A percentile compares a stretch with the other conserved stretches of the same genome.
Evolutionary conservation across 1,140 invertebrate species (phyloP).

Genomic region (Limonius californicus): DNA sequence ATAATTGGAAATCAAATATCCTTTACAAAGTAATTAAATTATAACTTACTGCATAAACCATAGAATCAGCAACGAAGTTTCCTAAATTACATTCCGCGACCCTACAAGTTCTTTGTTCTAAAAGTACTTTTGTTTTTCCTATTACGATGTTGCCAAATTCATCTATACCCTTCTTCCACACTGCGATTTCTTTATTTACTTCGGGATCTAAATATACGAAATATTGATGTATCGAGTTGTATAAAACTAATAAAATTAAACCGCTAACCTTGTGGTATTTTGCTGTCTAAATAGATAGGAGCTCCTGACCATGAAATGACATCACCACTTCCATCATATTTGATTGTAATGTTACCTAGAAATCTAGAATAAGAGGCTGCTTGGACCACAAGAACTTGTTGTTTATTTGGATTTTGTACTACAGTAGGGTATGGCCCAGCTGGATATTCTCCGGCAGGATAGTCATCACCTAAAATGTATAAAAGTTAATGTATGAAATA

Average conservation of each 20-base stretch:
- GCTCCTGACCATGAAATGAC: conserved; percentile 65
- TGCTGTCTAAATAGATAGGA: conserved; percentile 67
- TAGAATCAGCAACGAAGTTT: conserved; percentile 72
- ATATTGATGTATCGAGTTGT: not conserved
- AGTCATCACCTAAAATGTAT: not conserved
- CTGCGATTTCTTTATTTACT: conserved; percentile 43
- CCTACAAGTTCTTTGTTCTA: conserved; percentile 65
- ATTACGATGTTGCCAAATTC: conserved; percentile 52
- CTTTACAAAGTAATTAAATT: not conserved
- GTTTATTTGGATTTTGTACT: conserved; percentile 48
- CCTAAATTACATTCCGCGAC: conserved; percentile 76
- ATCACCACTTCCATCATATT: conserved; percentile 70
- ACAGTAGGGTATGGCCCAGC: conserved; percentile 54
- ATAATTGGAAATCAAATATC: no score
- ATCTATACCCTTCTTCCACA: conserved; percentile 54
- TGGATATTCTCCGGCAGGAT: conserved; percentile 29
- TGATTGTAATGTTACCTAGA: conserved; percentile 68
- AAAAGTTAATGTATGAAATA: no score
- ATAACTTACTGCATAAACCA: conserved; percentile 50
- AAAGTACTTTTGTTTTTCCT: conserved; percentile 59
- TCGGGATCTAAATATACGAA: conserved; percentile 35
- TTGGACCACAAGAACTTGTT: conserved; percentile 66
- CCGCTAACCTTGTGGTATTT: conserved; percentile 62
- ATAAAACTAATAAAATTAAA: not conserved
- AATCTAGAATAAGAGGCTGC: conserved; percentile 69